Evolutionary conservation across 2,113 vertebrate species (phyloP).

Genomic region (Siniperca chuatsi): DNA sequence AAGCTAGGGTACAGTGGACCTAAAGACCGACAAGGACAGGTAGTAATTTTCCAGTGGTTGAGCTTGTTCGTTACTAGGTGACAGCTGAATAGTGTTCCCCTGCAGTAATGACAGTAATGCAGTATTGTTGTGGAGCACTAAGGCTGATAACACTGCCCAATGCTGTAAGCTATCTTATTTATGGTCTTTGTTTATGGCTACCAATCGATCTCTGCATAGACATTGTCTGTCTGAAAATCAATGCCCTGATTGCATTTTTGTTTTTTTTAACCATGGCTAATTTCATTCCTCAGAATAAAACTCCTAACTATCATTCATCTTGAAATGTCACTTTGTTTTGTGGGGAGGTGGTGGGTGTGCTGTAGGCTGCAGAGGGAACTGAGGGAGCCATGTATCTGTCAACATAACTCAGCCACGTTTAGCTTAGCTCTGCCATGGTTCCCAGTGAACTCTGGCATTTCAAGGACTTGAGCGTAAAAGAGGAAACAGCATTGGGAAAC

Average conservation of each 20-base stretch:
- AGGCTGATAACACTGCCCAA: constrained; percentile 23
- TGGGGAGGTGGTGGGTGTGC: neutral
- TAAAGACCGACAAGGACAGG: constrained; percentile 54
- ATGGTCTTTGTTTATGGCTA: constrained; percentile 56
- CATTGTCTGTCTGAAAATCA: constrained; percentile 73
- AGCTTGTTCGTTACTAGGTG: constrained; percentile 47
- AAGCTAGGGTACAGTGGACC: constrained; percentile 23
- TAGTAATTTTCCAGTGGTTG: constrained; percentile 66
- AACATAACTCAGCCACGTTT: constrained; percentile 61
- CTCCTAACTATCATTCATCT: constrained; percentile 63
- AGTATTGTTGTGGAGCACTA: constrained; percentile 23
- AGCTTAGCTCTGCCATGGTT: constrained; percentile 30
- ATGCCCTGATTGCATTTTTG: constrained; percentile 74
- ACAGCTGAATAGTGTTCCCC: constrained; percentile 48
- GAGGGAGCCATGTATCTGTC: constrained; percentile 57
- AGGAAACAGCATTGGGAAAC: constrained; percentile 21
- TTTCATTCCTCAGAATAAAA: constrained; percentile 71
- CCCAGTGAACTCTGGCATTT: constrained; percentile 69
- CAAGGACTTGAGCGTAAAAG: constrained; percentile 47
- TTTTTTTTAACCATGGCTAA: constrained; percentile 68
- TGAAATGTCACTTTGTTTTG: constrained; percentile 63
- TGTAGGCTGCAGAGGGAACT: constrained; percentile 12
- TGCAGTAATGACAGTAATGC: constrained; percentile 13
- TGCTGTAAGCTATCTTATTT: constrained; percentile 59
- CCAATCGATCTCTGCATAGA: constrained; percentile 60